Conservation (phyloP, 2,888 invertebrate genomes). For the Stictocephala bisonia region DNA sequence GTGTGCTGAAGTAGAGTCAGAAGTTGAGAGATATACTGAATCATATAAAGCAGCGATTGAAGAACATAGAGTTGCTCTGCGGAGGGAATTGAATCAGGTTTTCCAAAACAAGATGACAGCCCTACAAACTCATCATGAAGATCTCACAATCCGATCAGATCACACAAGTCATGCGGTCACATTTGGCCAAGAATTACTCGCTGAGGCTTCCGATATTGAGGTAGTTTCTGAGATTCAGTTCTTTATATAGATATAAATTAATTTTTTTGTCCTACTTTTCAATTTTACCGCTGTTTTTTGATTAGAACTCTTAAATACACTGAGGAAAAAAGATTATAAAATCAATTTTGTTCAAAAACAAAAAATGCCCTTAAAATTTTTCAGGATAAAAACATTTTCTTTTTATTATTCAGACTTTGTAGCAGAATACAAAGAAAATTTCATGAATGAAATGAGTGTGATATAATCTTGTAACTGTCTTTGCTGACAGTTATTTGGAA, state of each 20-base stretch:
- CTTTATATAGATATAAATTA: neutral
- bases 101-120: constrained; percentile 64
- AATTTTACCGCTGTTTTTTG: too few species aligned
- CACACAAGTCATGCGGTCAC: constrained; percentile 72
- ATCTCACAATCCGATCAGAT: constrained; percentile 68
- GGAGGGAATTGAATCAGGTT: constrained; percentile 64
- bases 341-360: too few species aligned
- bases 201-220: constrained; percentile 77
- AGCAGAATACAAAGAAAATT: too few species aligned
- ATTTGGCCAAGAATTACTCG: constrained; percentile 74
- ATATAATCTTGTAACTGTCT: too few species aligned
- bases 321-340: too few species aligned
- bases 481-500: too few species aligned
- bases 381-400: too few species aligned
- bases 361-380: too few species aligned
- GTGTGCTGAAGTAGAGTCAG: constrained; percentile 68
- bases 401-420: too few species aligned
- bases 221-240: constrained; percentile 61
- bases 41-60: constrained; percentile 74
- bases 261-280: neutral
- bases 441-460: too few species aligned
- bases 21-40: constrained; percentile 75
- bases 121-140: constrained; percentile 65
- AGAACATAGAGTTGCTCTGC: constrained; percentile 70
- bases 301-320: too few species aligned